Base-by-base conservation (phyloP, 2,113 vertebrate genomes). In the Tachysurus vachellii region DNA sequence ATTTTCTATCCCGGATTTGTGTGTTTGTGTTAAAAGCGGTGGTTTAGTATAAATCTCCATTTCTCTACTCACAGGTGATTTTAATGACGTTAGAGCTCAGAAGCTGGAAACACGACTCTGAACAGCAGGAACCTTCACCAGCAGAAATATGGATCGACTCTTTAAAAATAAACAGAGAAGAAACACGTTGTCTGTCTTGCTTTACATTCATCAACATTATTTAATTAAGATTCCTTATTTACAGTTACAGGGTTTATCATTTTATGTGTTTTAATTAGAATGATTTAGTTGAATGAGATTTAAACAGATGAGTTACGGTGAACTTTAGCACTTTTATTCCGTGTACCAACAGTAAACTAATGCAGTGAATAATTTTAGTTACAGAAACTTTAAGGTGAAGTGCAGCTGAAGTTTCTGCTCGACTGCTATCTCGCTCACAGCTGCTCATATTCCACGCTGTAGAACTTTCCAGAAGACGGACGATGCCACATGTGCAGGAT, bases 401-500 rank as follows among this genome's bases (percentile, higher is more conserved):
- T 26, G 17, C 17, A 47, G 31, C 31, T 59, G 53, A 42, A 47
- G 57, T 16, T 16, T 59, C 31, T 26, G 62, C 71, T 68, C 5
- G 44, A 66, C 81, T 23, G n/a, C 50, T 81, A 13, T 42, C 28
- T 54, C 23, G 36, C 7, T 47, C 50, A 42, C 17, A 59, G 54
- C 42, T 36, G 62, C 61, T 47, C 59, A 19, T 71, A 14, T 36
- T 84, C 75, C 17, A 26, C 14, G 17, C 31, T 59, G 59, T 44
- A 31, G 47, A 73, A 56, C 70, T 73, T 85, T 83, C 71, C 62
- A 83, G 59, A n/a, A 64, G 50, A 57, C 6, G 3, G 59, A 23
- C 28, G 10, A 11, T 85, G 86, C 89, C 84, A 88, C 84, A 88
- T 86, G 62, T 86, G 14, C 86, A 90, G 76, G n/a, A 62, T 17